Evolutionary conservation across 2,797 vertebrate genomes (phyloP), one percentile per base, ranked within the genome.

Genomic region (Chrysocyon brachyurus): DNA sequence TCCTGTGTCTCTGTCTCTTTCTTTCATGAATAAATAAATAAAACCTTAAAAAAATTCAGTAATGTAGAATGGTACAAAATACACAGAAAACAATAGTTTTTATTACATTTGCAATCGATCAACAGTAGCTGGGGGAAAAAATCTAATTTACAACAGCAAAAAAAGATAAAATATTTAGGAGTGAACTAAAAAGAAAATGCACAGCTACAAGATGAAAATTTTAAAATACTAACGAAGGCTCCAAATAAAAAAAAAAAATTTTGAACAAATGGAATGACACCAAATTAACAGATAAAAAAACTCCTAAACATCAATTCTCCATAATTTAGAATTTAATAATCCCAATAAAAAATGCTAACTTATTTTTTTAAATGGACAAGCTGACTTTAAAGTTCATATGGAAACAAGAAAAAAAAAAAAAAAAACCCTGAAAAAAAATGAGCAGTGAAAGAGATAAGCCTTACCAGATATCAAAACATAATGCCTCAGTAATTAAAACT

Each of bases 361-460:
- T 73, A 22, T 84, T 85, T 85, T 59, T 75, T 22, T 12, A 59
- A 84, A 68, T 52, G 72, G 49, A 87, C 26, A 92, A 96, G 22
- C 28, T 36, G 12, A 73, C 15, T 75, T 40, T 33, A 83, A 75
- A 33, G 14, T 83, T 95, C 63, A 68, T 63, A 64, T 31, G 22
- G 33, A 87, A 82, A 87, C 40, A 85, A 84, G 28, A 75, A n/a
- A 73, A 96, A 2, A 66, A 94, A 66, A 94, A 92, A 86, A 15
- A 86, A 86, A 4, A 86, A 54, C 24, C 64, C 49, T 83, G 22
- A 93, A 85, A 75, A 95, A 31, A 57, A 72, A 75, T 40, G 9
- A 93, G 40, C 57, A 95, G 15, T 87, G 57, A 82, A 92, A 90
- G 14, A 31, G 24, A 77, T 15, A 52, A 85, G 4, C 36, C 49